Conservation (phyloP, 2,113 vertebrate species). For the Gnathochromis pfefferi region DNA sequence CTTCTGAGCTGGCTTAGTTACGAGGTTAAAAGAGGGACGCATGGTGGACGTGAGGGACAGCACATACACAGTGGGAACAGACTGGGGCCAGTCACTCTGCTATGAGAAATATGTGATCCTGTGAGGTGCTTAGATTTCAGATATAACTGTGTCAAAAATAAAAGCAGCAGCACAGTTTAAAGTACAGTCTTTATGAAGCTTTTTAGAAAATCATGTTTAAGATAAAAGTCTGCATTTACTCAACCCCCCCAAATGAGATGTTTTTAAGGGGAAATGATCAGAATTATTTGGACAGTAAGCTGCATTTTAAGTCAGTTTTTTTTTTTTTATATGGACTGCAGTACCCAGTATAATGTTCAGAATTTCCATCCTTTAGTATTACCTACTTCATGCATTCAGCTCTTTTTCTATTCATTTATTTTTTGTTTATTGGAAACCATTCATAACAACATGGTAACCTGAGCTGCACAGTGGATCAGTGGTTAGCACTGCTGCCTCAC, state of each 20-base stretch:
- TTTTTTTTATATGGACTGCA: background rate
- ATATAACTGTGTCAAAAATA: background rate
- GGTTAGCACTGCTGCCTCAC: background rate
- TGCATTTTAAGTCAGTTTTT: background rate
- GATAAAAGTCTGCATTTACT: background rate
- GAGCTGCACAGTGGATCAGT: background rate
- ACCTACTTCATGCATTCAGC: background rate
- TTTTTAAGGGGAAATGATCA: background rate
- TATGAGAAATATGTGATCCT: background rate
- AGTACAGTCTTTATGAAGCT: background rate
- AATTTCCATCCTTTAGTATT: background rate
- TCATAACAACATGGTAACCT: background rate
- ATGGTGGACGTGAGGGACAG: conserved; percentile 18
- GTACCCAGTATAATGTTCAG: background rate
- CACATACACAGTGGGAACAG: background rate
- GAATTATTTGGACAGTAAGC: background rate
- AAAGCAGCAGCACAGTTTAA: background rate
- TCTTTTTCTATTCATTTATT: background rate
- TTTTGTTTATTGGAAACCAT: background rate
- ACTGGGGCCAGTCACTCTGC: background rate
- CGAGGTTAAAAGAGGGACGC: conserved; percentile 15
- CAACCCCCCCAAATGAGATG: background rate
- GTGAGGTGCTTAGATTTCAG: background rate
- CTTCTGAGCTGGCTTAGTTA: conserved; percentile 25
- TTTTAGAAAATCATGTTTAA: background rate